Percentiles rank a stretch among this genome's conserved stretches.
Conservation (phyloP, 2,888 invertebrate genomes). For the Pterostichus madidus region DNA sequence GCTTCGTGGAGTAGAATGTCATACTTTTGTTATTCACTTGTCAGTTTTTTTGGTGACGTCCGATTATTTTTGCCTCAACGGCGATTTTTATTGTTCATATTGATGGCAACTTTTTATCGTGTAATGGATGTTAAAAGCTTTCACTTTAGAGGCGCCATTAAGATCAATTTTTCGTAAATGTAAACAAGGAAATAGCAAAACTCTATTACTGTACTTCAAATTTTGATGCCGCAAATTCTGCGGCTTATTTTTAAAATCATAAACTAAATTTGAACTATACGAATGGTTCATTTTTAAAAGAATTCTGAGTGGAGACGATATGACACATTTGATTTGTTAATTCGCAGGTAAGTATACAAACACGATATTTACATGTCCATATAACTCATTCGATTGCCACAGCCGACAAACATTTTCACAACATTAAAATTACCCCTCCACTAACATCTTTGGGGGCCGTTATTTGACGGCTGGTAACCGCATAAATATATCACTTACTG, state of each 20-base stretch:
- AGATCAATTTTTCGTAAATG: constrained; percentile 47
- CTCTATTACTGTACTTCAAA: constrained; percentile 22
- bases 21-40: constrained; percentile 32
- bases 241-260: background rate
- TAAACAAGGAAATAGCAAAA: constrained; percentile 38
- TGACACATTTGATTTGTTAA: too few species aligned
- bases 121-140: constrained; percentile 62
- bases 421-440: too few species aligned
- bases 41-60: constrained; percentile 20
- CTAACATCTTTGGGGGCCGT: too few species aligned
- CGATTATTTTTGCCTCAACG: constrained; percentile 35
- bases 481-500: too few species aligned
- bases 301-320: too few species aligned
- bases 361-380: too few species aligned
- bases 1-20: constrained; percentile 2
- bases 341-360: too few species aligned
- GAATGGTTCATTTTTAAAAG: too few species aligned
- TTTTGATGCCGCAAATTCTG: background rate
- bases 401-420: too few species aligned
- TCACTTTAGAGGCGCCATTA: constrained; percentile 55
- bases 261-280: too few species aligned
- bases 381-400: too few species aligned
- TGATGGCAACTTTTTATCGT: constrained; percentile 30
- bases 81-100: constrained; percentile 30
- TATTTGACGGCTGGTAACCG: too few species aligned